Base-by-base conservation (phyloP, 2,797 vertebrate genomes). In the Tokudaia muenninki region DNA sequence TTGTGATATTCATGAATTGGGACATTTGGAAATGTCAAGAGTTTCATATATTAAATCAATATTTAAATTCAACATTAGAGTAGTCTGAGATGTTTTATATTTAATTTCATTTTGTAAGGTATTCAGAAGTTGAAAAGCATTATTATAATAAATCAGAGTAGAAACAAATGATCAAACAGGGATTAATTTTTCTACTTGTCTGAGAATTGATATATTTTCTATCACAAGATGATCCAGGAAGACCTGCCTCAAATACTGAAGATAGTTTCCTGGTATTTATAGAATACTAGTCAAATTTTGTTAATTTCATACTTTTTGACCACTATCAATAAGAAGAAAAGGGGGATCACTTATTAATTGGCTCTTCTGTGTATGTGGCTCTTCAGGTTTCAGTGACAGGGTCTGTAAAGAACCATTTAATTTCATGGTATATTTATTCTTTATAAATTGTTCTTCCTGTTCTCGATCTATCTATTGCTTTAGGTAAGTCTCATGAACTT, bases 1-100 rank as follows among this genome's bases (percentile, higher is more conserved):
- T 83, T 95, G 50, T 94, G 55, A 13, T 93, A 90, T 92, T 92
- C 81, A 93, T 11, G 90, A 81, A 96, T 86, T 92, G 87, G 88
- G 61, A 31, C 61, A 79, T 96, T 92, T 83, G 55, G 61, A 93
- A 96, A 95, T 97, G 72, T 91, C 81, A 97, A 4, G 17, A 59
- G 47, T 90, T 80, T 95, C 59, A 67, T 94, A 82, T 72, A 96
- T 94, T 95, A 83, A 96, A 78, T 90, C 65, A 93, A 41, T 88
- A 86, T 95, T 96, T 95, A 96, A 88, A 92, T 95, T 94, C 47
- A 90, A 86, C 10, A 50, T 96, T 87, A 90, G 61, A 92, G 84
- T 88, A 88, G 81, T 84, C 24, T 92, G 22, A 70, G 0, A 34
- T 90, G 26, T 59, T 75, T 89, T 44, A 5, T 61, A 95, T 94